Base-by-base conservation (phyloP, 2,888 invertebrate genomes). In the Malacosoma neustria region DNA sequence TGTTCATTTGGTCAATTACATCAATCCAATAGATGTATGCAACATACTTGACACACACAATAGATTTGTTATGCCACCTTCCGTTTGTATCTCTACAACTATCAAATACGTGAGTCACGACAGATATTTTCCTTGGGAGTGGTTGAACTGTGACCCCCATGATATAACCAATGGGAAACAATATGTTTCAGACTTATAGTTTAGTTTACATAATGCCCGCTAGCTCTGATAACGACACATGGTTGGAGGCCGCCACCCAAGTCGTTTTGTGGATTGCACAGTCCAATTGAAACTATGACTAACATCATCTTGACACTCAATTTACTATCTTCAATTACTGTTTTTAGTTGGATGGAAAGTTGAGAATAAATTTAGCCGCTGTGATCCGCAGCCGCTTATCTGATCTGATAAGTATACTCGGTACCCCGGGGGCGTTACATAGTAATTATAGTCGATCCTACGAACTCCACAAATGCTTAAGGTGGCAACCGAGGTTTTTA, bases 131-230 rank as follows among this genome's bases (percentile, higher is more conserved):
- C 49, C 50, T 47, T 43, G 46, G 49, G 52, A 46, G 49, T 41
- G 47, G 36, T 40, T 51, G 63, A 61, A 56, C 63, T 58, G 43
- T 55, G 51, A 57, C 43, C 59, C 54, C 46, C 34, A 50, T 61
- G 58, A 49, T 52, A 59, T 52, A 57, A 61, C 36, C 54, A 58
- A 52, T 57, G 60, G 61, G 56, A 58, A 60, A 54, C 40, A 36
- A 30, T 34, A 22, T 22, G 35, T 30, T 22, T 22, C 35, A 14
- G 22, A 22, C 6, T 22, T 9, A 22, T 22, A 22, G 22, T 22
- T 22, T 22, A 22, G 22, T 22, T 22, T 22, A 22, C 22, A 22
- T 22, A 22, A 22, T 22, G 22, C 22, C 22, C 22, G 22, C 5
- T 22, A 22, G 9, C 22, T 9, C 22, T 9, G 22, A 22, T 22